Percentiles rank a stretch among this genome's conserved stretches.
Evolutionary conservation across 2,113 vertebrate species (phyloP).

Genomic region (Sphaerodactylus townsendi): DNA sequence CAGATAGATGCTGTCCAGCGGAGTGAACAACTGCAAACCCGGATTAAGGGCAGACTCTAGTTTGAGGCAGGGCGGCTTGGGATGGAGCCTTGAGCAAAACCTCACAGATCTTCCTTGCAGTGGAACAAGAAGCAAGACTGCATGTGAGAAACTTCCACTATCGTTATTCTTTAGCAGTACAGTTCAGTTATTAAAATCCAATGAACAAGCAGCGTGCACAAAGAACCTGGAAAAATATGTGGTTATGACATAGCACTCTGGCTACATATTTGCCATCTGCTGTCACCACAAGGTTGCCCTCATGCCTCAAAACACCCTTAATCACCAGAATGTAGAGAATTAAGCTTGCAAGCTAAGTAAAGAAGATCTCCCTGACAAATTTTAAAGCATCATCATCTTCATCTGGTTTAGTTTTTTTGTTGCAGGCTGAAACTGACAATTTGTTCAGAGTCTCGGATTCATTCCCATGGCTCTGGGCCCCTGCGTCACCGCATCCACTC

Average conservation of each 20-base stretch:
- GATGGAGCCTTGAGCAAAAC: neutral
- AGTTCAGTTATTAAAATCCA: neutral
- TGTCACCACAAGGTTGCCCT: neutral
- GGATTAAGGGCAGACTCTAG: neutral
- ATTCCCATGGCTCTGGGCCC: rapidly evolving
- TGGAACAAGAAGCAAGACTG: neutral
- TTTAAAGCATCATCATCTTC: constrained; percentile 67
- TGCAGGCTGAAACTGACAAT: rapidly evolving
- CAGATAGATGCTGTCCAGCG: no score
- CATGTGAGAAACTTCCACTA: neutral
- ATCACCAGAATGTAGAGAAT: neutral
- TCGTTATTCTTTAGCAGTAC: neutral
- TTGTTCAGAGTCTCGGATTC: neutral
- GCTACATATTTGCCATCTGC: neutral
- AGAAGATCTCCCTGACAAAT: constrained; percentile 79
- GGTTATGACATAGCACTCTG: neutral
- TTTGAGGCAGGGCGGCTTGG: no score
- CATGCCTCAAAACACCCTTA: neutral
- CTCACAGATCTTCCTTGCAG: neutral
- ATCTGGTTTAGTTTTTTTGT: neutral
- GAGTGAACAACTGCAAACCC: no score
- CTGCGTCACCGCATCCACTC: neutral
- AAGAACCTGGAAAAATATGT: neutral
- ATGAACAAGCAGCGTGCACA: neutral
- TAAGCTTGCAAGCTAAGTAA: constrained; percentile 57